Evolutionary conservation across 2,797 vertebrate species (phyloP), one percentile per base, ranked within the genome.

Genomic region (Menidia menidia): DNA sequence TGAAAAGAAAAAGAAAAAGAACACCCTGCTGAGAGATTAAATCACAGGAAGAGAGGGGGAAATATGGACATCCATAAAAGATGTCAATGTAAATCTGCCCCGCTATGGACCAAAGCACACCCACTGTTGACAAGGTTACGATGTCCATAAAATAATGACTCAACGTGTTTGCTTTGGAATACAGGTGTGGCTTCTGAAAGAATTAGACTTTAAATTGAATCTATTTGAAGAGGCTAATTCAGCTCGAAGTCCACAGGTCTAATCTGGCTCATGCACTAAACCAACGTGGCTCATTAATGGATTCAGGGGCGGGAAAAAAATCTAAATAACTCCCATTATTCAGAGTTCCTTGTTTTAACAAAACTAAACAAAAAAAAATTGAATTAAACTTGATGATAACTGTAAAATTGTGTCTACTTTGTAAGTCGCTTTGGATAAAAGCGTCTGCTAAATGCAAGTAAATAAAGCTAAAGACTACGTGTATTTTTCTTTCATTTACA

Each of bases 21-120:
- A 8, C 25, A 18, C 6, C 0, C 39, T 16, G 43, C 10, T 7
- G 3, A 0, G 3, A 32, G 2, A 31, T 25, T 18, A 48, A 59
- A 3, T 7, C 42, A 51, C 8, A 10, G 16, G 32, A 4, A 43
- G 14, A 11, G 14, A 52, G 42, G 11, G 3, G 31, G 16, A 14
- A 11, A 14, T 30, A 42, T n/a, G 3, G 15, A 43, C 5, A 50
- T 32, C 3, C 41, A 51, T 57, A 42, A 52, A 52, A 30, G 14
- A 8, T 30, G 31, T 31, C 18, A 19, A 50, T 39, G 35, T 39
- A 39, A 39, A 39, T 50, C 19, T 50, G 25, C 25, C 25, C 25
- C 2, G 25, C 25, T 25, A 25, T 25, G 25, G 25, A 25, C 18
- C 47, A 11, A 50, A 50, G 47, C 11, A 3, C 47, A 18, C 47